Conservation (phyloP, 2,113 vertebrate species). For the Lipotes vexillifer region DNA sequence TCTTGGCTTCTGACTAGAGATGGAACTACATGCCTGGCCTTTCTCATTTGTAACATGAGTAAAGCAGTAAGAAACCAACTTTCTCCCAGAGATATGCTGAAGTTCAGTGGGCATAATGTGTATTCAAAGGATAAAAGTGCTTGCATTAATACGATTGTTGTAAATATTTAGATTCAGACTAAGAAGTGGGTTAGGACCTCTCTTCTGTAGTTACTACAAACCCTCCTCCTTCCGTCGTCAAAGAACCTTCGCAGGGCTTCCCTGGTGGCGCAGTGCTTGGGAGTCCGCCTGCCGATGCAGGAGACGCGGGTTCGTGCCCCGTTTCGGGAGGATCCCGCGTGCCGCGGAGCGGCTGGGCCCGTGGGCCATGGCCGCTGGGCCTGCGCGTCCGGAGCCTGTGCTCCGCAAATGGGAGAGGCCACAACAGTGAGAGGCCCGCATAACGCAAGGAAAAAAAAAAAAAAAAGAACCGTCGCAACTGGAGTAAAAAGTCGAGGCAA, state of each 20-base stretch:
- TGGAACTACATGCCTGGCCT: background rate
- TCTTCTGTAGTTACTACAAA: background rate
- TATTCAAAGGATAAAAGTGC: background rate
- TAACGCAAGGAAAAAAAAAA: too few relatives aligned
- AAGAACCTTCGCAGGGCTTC: background rate
- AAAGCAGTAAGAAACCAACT: background rate
- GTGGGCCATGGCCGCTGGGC: too few relatives aligned
- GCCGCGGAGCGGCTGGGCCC: too few relatives aligned
- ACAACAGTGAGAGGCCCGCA: too few relatives aligned
- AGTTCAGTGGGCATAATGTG: background rate
- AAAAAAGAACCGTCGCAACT: background rate
- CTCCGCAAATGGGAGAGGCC: too few relatives aligned
- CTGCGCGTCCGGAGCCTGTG: too few relatives aligned
- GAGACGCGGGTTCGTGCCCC: too few relatives aligned
- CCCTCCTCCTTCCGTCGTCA: background rate
- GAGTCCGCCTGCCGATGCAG: too few relatives aligned
- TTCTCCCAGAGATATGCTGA: background rate
- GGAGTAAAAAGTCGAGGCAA: background rate
- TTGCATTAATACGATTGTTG: background rate
- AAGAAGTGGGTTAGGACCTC: background rate
- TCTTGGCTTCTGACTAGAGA: background rate
- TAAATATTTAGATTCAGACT: constrained; percentile 29
- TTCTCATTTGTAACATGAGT: background rate
- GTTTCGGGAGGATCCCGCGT: too few relatives aligned
- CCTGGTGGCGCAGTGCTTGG: too few relatives aligned